phyloP scores from a whole-genome alignment of 2,113 vertebrate species.

The Acanthochromis polyacanthus region DNA sequence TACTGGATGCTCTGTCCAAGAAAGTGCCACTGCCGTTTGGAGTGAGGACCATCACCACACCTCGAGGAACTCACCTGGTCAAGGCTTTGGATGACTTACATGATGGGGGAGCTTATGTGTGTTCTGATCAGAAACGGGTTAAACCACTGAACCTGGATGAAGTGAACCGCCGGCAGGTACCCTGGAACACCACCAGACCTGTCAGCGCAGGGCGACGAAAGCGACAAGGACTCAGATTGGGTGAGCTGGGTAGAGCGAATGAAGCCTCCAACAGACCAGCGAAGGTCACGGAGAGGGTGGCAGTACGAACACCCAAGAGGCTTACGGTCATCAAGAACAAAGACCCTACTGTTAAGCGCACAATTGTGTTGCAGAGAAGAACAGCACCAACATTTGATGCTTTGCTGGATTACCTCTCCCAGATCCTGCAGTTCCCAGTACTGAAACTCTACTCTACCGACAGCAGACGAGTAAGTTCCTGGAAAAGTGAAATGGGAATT shows the following conservation, averaged over 20 bases:
- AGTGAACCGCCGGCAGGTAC: conserved; percentile 86
- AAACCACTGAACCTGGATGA: conserved; percentile 91
- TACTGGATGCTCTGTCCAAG: conserved; percentile 92
- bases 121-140: conserved; percentile 91
- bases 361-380: conserved; percentile 86
- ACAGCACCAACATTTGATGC: conserved; percentile 89
- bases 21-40: conserved; percentile 96
- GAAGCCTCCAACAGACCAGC: conserved; percentile 59
- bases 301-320: conserved; percentile 86
- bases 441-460: conserved; percentile 90
- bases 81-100: conserved; percentile 90
- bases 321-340: conserved; percentile 92
- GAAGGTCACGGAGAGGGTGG: conserved; percentile 65
- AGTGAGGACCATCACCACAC: conserved; percentile 96
- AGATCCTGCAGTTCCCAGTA: conserved; percentile 90
- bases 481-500: conserved; percentile 2
- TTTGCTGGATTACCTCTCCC: conserved; percentile 90
- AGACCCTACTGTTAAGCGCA: conserved; percentile 82
- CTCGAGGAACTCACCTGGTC: conserved; percentile 88
- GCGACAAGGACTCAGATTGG: conserved; percentile 36
- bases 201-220: conserved; percentile 68
- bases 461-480: conserved; percentile 90
- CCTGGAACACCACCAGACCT: conserved; percentile 91
- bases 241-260: conserved; percentile 62
- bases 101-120: conserved; percentile 95